phyloP scores from a whole-genome alignment of 1,140 invertebrate species.

The Atta colombica region DNA sequence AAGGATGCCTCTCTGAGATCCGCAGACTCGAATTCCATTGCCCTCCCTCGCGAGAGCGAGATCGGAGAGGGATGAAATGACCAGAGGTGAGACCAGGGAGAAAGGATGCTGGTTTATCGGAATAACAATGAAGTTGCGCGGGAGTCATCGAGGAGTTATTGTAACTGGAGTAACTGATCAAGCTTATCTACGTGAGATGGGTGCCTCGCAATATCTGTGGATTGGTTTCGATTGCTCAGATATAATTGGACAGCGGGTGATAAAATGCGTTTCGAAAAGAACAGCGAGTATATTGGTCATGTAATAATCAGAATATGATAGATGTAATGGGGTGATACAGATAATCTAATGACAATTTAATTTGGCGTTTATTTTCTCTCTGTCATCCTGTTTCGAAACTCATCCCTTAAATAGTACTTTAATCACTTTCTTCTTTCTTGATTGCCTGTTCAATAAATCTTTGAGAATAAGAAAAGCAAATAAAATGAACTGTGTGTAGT shows the following conservation, averaged over 20 bases:
- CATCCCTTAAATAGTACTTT: background rate
- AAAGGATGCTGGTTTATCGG: slow-evolving; percentile 66
- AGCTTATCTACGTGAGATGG: slow-evolving; percentile 39
- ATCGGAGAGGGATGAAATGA: slow-evolving; percentile 70
- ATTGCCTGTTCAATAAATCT: background rate
- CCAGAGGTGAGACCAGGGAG: slow-evolving; percentile 66
- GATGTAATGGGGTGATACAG: background rate
- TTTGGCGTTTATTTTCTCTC: background rate
- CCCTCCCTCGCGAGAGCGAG: slow-evolving; percentile 68
- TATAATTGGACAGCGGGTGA: slow-evolving; percentile 27
- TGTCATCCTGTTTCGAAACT: background rate
- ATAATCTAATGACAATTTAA: slow-evolving; percentile 29
- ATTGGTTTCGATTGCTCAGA: slow-evolving; percentile 17
- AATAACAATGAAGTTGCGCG: slow-evolving; percentile 69
- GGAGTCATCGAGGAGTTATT: slow-evolving; percentile 61
- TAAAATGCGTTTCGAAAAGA: background rate
- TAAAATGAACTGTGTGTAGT: background rate
- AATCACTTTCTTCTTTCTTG: background rate
- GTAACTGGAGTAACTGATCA: slow-evolving; percentile 45
- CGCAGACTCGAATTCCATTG: slow-evolving; percentile 76
- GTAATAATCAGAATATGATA: slow-evolving; percentile 6
- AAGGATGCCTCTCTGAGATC: slow-evolving; percentile 72
- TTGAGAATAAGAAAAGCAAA: background rate
- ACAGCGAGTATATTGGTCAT: background rate
- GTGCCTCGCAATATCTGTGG: slow-evolving; percentile 12